Percentiles rank a stretch among this genome's conserved stretches.
phyloP scores from a whole-genome alignment of 2,113 vertebrate genomes.

The Passer domesticus region DNA sequence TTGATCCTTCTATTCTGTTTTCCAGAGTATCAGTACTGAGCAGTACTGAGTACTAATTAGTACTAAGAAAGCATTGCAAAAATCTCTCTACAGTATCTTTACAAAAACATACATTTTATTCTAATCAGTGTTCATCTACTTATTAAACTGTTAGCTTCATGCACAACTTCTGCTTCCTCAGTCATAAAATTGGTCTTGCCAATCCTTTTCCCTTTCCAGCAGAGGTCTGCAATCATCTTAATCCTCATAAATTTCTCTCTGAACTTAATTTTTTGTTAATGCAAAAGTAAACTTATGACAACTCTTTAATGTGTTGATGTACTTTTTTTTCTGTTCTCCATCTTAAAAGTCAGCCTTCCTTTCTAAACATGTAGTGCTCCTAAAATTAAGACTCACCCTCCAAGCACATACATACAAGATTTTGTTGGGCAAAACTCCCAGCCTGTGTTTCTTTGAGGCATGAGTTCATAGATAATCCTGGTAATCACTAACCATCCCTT shows the following conservation, averaged over 20 bases:
- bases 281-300: background rate
- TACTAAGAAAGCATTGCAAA: background rate
- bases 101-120: background rate
- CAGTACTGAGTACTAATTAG: background rate
- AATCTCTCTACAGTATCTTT: background rate
- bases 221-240: background rate
- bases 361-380: background rate
- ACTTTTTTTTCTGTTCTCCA: background rate
- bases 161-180: background rate
- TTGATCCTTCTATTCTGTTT: background rate
- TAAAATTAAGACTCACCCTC: background rate
- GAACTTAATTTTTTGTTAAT: background rate
- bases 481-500: background rate
- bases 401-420: background rate
- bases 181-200: background rate
- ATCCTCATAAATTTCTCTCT: background rate
- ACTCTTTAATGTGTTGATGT: background rate
- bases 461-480: background rate
- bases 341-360: background rate
- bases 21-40: background rate
- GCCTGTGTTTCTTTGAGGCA: background rate
- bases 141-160: background rate
- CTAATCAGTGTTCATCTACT: background rate
- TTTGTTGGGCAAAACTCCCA: background rate
- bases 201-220: background rate